Percentiles rank a stretch among this genome's conserved stretches.
These are phyloP conservation scores for Sycophila texana DNA, from an alignment of 2,888 invertebrate species.

Conservation along the genomic window DNA sequence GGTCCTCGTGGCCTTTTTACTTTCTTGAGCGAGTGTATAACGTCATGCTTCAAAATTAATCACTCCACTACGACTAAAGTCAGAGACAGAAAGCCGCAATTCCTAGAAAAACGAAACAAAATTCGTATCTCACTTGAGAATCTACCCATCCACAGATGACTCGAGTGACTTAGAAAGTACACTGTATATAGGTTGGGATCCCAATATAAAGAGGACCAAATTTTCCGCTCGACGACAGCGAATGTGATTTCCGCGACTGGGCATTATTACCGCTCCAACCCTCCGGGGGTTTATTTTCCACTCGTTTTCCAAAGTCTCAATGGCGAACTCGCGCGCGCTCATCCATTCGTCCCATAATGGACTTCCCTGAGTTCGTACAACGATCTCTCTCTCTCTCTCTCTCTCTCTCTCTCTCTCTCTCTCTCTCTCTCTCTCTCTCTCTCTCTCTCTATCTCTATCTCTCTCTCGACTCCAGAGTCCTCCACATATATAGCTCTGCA, in stretches of 20 bases:
- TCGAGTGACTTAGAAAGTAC: too few relatives aligned
- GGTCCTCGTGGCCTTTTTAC: too few relatives aligned
- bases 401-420: constrained; percentile 3
- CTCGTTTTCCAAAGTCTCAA: constrained; percentile 38
- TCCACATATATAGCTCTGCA: not conserved
- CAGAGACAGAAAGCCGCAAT: too few relatives aligned
- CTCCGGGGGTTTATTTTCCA: constrained; percentile 29
- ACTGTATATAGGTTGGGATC: too few relatives aligned
- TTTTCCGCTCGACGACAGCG: not conserved
- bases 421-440: not conserved
- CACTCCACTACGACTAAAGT: too few relatives aligned
- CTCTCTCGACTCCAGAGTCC: not conserved
- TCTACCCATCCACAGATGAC: too few relatives aligned
- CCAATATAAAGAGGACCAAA: too few relatives aligned
- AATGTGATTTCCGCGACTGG: constrained; percentile 22
- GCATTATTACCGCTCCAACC: constrained; percentile 19
- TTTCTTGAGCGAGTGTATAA: too few relatives aligned
- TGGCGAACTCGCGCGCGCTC: not conserved
- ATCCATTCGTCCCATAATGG: constrained; percentile 21
- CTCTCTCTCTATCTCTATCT: not conserved
- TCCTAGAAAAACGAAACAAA: too few relatives aligned
- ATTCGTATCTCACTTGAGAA: too few relatives aligned
- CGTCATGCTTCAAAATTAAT: too few relatives aligned
- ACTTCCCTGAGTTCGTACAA: not conserved
- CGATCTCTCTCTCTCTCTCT: constrained; percentile 5